Evolutionary conservation across 2,113 vertebrate genomes (phyloP), one percentile per base, ranked within the genome.

Genomic region (Alectura lathami): DNA sequence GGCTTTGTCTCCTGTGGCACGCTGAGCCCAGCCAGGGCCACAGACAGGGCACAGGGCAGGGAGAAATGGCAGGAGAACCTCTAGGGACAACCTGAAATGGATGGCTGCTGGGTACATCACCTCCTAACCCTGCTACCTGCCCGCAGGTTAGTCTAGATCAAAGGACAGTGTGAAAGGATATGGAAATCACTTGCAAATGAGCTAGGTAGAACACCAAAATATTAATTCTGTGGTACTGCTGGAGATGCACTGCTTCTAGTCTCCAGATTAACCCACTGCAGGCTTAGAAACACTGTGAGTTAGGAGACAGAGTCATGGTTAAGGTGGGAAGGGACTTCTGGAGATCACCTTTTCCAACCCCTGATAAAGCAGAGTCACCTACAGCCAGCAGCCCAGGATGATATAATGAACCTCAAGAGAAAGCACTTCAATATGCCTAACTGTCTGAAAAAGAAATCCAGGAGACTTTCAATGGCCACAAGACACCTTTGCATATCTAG

Each of bases 1-100:
- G 88, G 93, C 79, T 96, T 95, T 96, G 91, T 89, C 93, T 95
- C 93, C 72, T 86, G 77, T 88, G 91, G 91, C 82, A 97, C 83
- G 89, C 93, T 83, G 81, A 94, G 94, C 57, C 66, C 6, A 2
- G 50, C 56, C 89, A 82, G 45, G 59, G 75, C 84, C 72, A 83
- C 82, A 85, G 93, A 67, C 66, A 89, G 85, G 54, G 89, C 85
- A 93, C 66, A 51, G 40, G 32, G 22, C 72, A 86, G 72, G 67
- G 13, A 76, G 51, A 38, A 76, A 73, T 29, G 38, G 50, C 74
- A 77, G 50, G 42, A 92, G 74, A 38, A 17, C 7, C 87, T 86
- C 34, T 38, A 40, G 24, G 75, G 38, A 26, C 67, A 53, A 38
- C 43, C 81, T 59, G 27, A 21, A 80, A 85, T 3, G 24, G 16